A percentile compares a stretch with the other conserved stretches of the same genome.
Conservation (phyloP, 2,888 invertebrate genomes). For the Cecidostiba fungosa region DNA sequence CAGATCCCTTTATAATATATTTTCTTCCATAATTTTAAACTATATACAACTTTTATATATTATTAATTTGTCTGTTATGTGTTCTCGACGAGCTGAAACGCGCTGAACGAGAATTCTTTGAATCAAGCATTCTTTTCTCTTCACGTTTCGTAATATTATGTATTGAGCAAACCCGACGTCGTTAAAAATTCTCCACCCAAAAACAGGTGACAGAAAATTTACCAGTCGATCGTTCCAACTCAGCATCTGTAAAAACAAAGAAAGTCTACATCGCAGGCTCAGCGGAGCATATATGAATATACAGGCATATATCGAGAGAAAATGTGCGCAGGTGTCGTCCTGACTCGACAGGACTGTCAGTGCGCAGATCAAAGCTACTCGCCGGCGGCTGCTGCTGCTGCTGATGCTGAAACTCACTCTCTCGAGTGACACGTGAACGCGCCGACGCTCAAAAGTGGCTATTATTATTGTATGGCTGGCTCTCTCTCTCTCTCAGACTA, state of each 20-base stretch:
- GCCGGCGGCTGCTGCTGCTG: background rate
- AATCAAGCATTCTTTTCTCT: no score
- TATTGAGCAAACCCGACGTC: background rate
- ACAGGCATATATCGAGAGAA: background rate
- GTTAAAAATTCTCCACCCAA: background rate
- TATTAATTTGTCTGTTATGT: no score
- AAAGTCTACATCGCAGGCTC: background rate
- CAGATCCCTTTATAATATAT: no score
- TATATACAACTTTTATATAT: no score
- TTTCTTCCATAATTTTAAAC: no score
- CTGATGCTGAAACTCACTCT: background rate
- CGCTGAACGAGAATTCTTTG: no score
- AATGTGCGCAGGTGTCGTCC: conserved; percentile 33
- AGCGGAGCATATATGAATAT: background rate
- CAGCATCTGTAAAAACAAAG: conserved; percentile 18
- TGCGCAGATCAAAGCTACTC: conserved; percentile 18
- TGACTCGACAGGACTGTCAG: conserved; percentile 35
- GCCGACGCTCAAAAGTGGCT: background rate
- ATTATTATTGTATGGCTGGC: conserved; percentile 10
- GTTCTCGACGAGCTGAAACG: no score
- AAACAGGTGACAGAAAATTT: background rate
- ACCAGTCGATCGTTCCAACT: background rate
- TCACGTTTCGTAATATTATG: no score
- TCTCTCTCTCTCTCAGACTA: background rate
- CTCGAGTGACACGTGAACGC: conserved; percentile 8